These are phyloP conservation scores for Sinelater perroti DNA, from an alignment of 2,888 invertebrate species.

Conservation along the genomic window DNA sequence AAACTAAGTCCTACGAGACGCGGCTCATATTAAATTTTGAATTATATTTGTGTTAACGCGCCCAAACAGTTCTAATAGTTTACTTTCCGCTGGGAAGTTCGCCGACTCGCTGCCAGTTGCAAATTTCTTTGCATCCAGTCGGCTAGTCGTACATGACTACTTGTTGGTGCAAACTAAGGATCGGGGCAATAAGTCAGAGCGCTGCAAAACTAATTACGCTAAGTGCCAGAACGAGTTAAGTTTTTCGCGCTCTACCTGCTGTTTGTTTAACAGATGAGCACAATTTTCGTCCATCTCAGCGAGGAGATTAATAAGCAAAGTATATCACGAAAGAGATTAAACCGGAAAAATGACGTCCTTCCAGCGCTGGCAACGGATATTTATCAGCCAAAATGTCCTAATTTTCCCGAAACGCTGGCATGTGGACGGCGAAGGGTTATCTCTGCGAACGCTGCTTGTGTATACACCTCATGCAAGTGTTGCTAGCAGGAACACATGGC, in stretches of 20 bases:
- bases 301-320: constrained; percentile 9
- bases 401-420: not conserved
- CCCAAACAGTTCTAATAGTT: constrained; percentile 5
- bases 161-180: not conserved
- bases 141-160: not conserved
- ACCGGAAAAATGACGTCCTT: constrained; percentile 10
- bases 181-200: constrained; percentile 5
- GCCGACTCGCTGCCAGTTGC: not conserved
- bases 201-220: constrained; percentile 3
- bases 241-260: constrained; percentile 6
- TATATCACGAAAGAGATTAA: constrained; percentile 2
- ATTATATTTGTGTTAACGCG: constrained; percentile 12
- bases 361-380: not conserved
- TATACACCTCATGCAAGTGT: constrained; percentile 22
- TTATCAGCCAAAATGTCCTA: constrained; percentile 5
- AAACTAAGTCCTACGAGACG: constrained; percentile 13
- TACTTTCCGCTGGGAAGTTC: constrained; percentile 21
- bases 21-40: constrained; percentile 17
- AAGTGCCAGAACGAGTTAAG: not conserved
- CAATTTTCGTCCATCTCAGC: constrained; percentile 8
- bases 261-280: not conserved
- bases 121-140: not conserved
- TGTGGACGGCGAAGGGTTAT: not conserved
- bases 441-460: not conserved
- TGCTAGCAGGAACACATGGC: constrained; percentile 25